phyloP scores from a whole-genome alignment of 1,140 invertebrate species.

The Brachionus plicatilis region DNA sequence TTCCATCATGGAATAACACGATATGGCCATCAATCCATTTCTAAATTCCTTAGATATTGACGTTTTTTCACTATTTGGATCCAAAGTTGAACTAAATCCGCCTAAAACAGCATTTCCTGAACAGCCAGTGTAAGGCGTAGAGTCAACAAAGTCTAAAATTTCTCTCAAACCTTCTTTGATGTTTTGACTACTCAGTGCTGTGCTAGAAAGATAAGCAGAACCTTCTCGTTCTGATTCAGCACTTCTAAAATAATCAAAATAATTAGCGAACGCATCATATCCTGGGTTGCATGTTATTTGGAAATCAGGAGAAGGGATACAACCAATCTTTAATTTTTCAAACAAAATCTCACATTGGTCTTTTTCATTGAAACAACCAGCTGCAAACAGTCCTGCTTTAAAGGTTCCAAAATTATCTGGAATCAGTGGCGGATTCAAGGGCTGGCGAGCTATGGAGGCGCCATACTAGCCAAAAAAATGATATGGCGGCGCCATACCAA shows the following conservation, averaged over 20 bases:
- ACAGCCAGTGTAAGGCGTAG: neutral
- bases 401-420: neutral
- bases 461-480: too few species aligned
- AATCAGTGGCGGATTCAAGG: too few species aligned
- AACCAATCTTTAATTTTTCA: neutral
- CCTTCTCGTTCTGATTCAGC: neutral
- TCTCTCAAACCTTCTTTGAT: conserved; percentile 1
- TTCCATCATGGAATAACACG: conserved; percentile 5
- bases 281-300: neutral
- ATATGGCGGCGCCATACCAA: too few species aligned
- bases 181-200: neutral
- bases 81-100: neutral
- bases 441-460: too few species aligned
- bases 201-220: neutral
- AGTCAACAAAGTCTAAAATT: neutral
- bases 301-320: neutral
- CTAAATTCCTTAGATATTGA: neutral
- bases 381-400: neutral
- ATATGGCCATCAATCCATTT: neutral
- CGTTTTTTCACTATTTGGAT: neutral
- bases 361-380: neutral
- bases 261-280: neutral
- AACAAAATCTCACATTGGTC: neutral
- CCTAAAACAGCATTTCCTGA: conserved; percentile 12
- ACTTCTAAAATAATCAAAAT: neutral